A percentile compares a stretch with the other conserved stretches of the same genome.
Conservation (phyloP, 2,888 invertebrate species). For the Anthophora plumipes region DNA sequence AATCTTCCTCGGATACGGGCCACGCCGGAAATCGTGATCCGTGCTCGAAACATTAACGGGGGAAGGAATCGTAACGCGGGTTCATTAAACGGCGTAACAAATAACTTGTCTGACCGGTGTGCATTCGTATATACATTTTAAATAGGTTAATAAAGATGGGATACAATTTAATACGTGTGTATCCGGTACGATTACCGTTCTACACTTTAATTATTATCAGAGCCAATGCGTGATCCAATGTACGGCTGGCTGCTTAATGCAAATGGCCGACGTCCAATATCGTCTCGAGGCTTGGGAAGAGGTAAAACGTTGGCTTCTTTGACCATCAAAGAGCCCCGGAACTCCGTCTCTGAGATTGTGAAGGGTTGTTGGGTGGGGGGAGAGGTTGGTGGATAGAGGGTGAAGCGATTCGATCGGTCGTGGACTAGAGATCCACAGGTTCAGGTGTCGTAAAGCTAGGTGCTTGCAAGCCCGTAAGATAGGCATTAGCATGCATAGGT, state of each 20-base stretch:
- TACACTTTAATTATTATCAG: conserved; percentile 25
- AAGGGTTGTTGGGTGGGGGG: not conserved
- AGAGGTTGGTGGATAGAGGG: not conserved
- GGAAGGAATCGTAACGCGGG: not conserved
- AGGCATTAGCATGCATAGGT: conserved; percentile 82
- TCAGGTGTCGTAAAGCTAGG: conserved; percentile 74
- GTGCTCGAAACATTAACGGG: not conserved
- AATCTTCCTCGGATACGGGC: not conserved
- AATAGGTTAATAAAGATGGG: not conserved
- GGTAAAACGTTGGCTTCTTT: conserved; percentile 35
- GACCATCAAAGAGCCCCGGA: conserved; percentile 48
- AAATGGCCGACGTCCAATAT: conserved; percentile 38
- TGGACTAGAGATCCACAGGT: conserved; percentile 72
- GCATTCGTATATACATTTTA: not conserved
- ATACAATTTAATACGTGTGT: conserved; percentile 19
- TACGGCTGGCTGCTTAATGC: conserved; percentile 29
- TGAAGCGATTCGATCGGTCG: conserved; percentile 62
- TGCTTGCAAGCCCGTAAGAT: conserved; percentile 75
- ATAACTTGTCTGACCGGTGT: not conserved
- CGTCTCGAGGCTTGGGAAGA: not conserved
- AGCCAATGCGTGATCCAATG: conserved; percentile 32
- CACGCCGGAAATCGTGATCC: not conserved
- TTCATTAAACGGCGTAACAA: conserved; percentile 1
- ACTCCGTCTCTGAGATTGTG: conserved; percentile 24
- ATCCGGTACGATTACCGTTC: conserved; percentile 20